phyloP scores from a whole-genome alignment of 2,888 invertebrate species.

The Agrochola lota region DNA sequence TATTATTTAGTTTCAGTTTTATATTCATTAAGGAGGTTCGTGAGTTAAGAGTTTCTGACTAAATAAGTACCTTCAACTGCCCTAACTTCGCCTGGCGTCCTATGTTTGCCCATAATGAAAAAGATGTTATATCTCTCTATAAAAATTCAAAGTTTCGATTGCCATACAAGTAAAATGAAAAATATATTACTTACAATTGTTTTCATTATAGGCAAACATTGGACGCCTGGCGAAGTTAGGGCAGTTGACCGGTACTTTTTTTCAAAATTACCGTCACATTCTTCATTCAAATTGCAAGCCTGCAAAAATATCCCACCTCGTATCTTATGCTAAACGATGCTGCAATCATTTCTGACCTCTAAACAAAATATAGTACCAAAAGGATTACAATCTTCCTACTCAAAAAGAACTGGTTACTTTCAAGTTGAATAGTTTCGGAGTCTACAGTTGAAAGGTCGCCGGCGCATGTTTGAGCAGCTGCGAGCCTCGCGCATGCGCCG shows the following conservation, averaged over 20 bases:
- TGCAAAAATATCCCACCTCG: slow-evolving; percentile 8
- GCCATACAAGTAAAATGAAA: too few relatives aligned
- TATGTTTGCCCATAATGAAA: too few relatives aligned
- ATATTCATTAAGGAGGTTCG: too few relatives aligned
- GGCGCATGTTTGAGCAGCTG: slow-evolving; percentile 77
- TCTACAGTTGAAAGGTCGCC: slow-evolving; percentile 75
- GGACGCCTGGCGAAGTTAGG: too few relatives aligned
- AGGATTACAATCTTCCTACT: slow-evolving; percentile 17
- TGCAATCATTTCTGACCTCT: slow-evolving; percentile 16
- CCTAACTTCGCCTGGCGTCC: too few relatives aligned
- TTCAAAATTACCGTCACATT: background rate
- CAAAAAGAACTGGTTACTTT: slow-evolving; percentile 64
- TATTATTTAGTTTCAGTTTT: too few relatives aligned
- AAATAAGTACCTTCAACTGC: too few relatives aligned
- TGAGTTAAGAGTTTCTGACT: too few relatives aligned
- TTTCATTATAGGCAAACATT: too few relatives aligned
- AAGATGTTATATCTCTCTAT: too few relatives aligned
- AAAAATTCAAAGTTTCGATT: too few relatives aligned
- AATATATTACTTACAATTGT: too few relatives aligned
- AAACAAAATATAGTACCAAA: slow-evolving; percentile 12
- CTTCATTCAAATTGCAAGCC: background rate
- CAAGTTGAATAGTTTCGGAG: slow-evolving; percentile 56
- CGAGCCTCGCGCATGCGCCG: slow-evolving; percentile 71
- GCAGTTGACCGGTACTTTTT: background rate
- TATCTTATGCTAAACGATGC: background rate